Base-by-base conservation (phyloP, 2,888 invertebrate species). In the Nipponacmea schrenckii region DNA sequence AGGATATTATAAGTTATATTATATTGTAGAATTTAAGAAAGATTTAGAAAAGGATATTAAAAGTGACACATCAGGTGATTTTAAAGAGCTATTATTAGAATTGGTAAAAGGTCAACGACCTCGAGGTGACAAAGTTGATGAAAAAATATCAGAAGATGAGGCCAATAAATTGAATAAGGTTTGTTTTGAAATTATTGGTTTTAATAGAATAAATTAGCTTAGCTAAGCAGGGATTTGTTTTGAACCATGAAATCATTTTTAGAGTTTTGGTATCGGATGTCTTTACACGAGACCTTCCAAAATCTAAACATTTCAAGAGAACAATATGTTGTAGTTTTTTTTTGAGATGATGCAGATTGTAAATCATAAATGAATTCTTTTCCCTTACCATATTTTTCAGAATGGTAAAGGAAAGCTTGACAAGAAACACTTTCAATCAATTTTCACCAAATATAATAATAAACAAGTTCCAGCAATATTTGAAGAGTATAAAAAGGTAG, bases 401-500 rank as follows among this genome's bases (percentile, higher is more conserved):
- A 39, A 39, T 39, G 39, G 39, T 39, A 39, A 39, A 39, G 39
- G 39, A 39, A 39, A 39, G 39, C 39, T 39, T 7, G 76, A 78
- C 4, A 72, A 76, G 8, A 78, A 79, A 14, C 72, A 71, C 1
- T 83, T 83, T 68, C 77, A 66, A 45, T 70, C 77, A n/a, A 64
- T 85, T 15, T 56, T 85, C 46, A 73, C 77, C 15, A 79, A 80
- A 74, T 76, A 77, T 63, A 84, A 81, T 68, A 78, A 79, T 64
- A 76, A 78, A 24, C 86, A 86, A 71, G 75, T 85, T 17, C 80
- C 79, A 70, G 83, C 82, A 10, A 84, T 83, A 45, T 81, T 80
- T 74, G 80, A 80, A 15, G 83, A 83, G 69, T 85, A 83, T 71
- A 74, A 83, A 75, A 82, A 83, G 79, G 85, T 86, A 69, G 75